Evolutionary conservation across 2,888 invertebrate species (phyloP).

Genomic region (Lydus trimaculatus): DNA sequence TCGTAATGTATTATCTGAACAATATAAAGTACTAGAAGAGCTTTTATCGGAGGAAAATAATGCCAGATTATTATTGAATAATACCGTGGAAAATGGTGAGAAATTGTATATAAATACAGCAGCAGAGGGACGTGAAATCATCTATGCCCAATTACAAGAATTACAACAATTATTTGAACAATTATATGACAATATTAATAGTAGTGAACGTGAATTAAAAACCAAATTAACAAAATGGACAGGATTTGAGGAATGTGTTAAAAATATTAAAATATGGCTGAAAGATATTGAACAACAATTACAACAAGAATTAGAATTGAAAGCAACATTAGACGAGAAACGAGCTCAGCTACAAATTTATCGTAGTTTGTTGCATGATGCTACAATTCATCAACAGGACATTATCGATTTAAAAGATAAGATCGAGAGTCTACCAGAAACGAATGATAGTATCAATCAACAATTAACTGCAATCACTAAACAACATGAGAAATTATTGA

Average conservation of each 20-base stretch:
- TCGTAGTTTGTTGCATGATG: slow-evolving; percentile 81
- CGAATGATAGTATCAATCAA: slow-evolving; percentile 75
- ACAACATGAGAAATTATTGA: slow-evolving; percentile 75
- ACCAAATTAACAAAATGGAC: slow-evolving; percentile 87
- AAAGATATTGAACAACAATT: slow-evolving; percentile 76
- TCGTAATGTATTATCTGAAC: slow-evolving; percentile 73
- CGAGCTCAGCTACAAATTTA: slow-evolving; percentile 86
- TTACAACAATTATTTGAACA: slow-evolving; percentile 83
- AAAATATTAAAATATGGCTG: slow-evolving; percentile 81
- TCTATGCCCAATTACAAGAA: slow-evolving; percentile 83
- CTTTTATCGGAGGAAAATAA: slow-evolving; percentile 77
- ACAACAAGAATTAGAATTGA: slow-evolving; percentile 79
- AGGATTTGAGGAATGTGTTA: slow-evolving; percentile 87
- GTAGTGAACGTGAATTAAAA: slow-evolving; percentile 81
- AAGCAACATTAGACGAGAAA: slow-evolving; percentile 90
- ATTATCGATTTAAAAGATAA: slow-evolving; percentile 82
- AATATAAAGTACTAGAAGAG: slow-evolving; percentile 75
- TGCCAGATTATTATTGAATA: slow-evolving; percentile 78
- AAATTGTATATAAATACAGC: slow-evolving; percentile 87
- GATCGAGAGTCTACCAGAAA: slow-evolving; percentile 80
- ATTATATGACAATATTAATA: slow-evolving; percentile 80
- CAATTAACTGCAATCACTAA: slow-evolving; percentile 74
- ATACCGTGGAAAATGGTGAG: slow-evolving; percentile 87
- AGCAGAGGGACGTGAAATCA: slow-evolving; percentile 84
- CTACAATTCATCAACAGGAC: slow-evolving; percentile 84